These are phyloP conservation scores for Charaxes varanes DNA, from an alignment of 1,140 invertebrate species.

Conservation along the genomic window DNA sequence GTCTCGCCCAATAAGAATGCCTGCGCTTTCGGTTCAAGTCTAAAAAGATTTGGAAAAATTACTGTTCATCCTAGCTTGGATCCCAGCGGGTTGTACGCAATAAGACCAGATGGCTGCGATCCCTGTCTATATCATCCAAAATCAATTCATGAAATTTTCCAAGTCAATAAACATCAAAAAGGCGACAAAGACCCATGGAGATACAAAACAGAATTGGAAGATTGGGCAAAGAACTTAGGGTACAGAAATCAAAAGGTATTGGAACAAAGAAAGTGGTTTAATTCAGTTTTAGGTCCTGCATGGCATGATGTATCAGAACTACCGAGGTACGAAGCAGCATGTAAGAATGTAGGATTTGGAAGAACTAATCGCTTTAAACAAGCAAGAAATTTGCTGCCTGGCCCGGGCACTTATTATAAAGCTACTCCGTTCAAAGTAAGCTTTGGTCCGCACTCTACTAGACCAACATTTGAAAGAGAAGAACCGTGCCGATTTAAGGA, in stretches of 20 bases:
- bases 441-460: conserved; percentile 41
- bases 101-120: conserved; percentile 41
- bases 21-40: conserved; percentile 30
- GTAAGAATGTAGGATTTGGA: conserved; percentile 51
- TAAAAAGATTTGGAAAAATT: conserved; percentile 45
- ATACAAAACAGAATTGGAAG: conserved; percentile 55
- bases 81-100: conserved; percentile 39
- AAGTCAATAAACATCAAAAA: conserved; percentile 32
- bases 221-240: conserved; percentile 58
- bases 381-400: conserved; percentile 28
- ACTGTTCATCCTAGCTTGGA: conserved; percentile 53
- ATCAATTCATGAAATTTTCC: conserved; percentile 32
- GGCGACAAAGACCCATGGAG: conserved; percentile 45
- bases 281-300: conserved; percentile 47
- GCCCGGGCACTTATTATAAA: conserved; percentile 52
- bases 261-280: conserved; percentile 34
- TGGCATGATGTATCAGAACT: conserved; percentile 36
- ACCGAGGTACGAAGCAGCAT: conserved; percentile 33
- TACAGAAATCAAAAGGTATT: conserved; percentile 57
- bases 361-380: conserved; percentile 34
- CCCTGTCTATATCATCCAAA: conserved; percentile 48
- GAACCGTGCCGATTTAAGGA: conserved; percentile 55
- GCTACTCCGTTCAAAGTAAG: conserved; percentile 36
- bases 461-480: conserved; percentile 49
- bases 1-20: neutral